Evolutionary conservation across 2,888 invertebrate species (phyloP), one percentile per base, ranked within the genome.

Genomic region (Pinctada fucata): DNA sequence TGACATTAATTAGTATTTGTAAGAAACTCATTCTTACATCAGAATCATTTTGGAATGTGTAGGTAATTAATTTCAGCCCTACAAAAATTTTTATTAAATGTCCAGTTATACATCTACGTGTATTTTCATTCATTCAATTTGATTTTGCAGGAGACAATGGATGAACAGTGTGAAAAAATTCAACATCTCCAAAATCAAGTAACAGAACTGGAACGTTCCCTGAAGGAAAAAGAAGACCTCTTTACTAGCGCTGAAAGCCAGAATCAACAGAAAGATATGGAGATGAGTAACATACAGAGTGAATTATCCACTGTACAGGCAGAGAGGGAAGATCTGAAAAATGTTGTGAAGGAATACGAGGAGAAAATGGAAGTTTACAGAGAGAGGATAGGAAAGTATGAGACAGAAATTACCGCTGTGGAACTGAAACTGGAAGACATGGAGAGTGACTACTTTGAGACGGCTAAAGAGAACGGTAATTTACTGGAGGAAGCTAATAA

Each of bases 341-440:
- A 8, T 4, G 47, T 6, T 8, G 45, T 73, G 45, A 49, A 49
- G 10, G 73, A 73, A 49, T 66, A 73, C 8, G 47, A 31, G 16
- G 73, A 73, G 16, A 45, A 73, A 66, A 73, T 73, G 16, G 48
- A 48, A 45, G 73, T 49, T n/a, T 50, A 45, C 6, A 58, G 65
- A 16, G 73, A 65, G 31, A 66, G 48, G 10, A 65, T 73, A 16
- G 4, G n/a, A 50, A 48, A 48, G 5, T 49, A 65, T 6, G 31
- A 48, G 16, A 65, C 64, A 65, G 73, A 73, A 4, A 65, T 65
- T 16, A 49, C 64, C 8, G 13, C 66, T 8, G 0, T 66, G 16
- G 73, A 73, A 48, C 49, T 16, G 50, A 73, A 73, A 16, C 49
- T 66, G 66, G 73, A 64, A 49, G 73, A 48, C 49, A 64, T 48